phyloP scores from a whole-genome alignment of 2,113 vertebrate species.

The Tylochromis polylepis region DNA sequence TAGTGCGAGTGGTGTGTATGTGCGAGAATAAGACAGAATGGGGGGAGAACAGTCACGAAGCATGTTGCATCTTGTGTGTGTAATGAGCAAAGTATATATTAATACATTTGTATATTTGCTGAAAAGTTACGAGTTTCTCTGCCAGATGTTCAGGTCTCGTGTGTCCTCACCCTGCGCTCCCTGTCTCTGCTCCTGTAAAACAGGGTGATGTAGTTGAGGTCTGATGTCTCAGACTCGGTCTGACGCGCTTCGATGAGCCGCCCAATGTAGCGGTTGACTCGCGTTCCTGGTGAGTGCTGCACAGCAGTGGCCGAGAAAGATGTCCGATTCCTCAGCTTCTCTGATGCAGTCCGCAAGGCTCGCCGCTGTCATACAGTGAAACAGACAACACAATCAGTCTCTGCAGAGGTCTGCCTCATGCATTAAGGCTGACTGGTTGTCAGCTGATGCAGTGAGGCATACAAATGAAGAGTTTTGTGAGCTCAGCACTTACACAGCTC shows the following conservation, averaged over 20 bases:
- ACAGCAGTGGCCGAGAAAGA: slow-evolving; percentile 85
- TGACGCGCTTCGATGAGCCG: slow-evolving; percentile 94
- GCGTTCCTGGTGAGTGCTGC: slow-evolving; percentile 84
- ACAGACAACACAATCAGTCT: slow-evolving; percentile 3
- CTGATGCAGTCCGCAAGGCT: slow-evolving; percentile 89
- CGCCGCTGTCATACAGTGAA: slow-evolving; percentile 75
- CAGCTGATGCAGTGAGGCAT: not conserved
- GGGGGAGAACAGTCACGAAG: slow-evolving; percentile 41
- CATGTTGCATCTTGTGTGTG: slow-evolving; percentile 7
- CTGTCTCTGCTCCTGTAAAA: slow-evolving; percentile 85
- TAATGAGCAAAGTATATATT: slow-evolving; percentile 21
- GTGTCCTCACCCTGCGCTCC: slow-evolving; percentile 83
- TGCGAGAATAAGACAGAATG: slow-evolving; percentile 17
- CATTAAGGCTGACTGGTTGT: not conserved
- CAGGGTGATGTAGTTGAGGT: slow-evolving; percentile 88
- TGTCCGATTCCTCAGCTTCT: slow-evolving; percentile 90
- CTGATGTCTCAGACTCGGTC: slow-evolving; percentile 88
- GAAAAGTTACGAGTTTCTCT: not conserved
- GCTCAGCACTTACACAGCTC: not conserved
- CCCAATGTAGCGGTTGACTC: slow-evolving; percentile 93
- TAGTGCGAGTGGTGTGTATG: slow-evolving; percentile 26
- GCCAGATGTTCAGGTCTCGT: not conserved
- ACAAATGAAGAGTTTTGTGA: not conserved
- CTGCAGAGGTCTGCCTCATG: not conserved
- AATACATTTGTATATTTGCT: not conserved